Base-by-base conservation (phyloP, 1,140 invertebrate genomes). In the Hypothenemus hampei region DNA sequence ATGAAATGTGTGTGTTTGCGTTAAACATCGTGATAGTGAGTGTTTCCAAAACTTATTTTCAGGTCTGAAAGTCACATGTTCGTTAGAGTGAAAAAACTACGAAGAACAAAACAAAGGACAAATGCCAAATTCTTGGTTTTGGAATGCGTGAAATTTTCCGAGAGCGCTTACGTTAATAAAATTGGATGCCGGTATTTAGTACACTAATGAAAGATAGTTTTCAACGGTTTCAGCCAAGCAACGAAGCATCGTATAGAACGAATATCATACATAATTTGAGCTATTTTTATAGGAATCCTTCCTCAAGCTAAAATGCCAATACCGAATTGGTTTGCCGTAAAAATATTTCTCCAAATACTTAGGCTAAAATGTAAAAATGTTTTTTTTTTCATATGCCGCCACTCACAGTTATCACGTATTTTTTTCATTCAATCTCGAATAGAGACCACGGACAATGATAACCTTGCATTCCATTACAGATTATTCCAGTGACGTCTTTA, bases 1-100 rank as follows among this genome's bases (percentile, higher is more conserved):
- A n/a, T n/a, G n/a, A n/a, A n/a, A n/a, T n/a, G n/a, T n/a, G n/a
- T n/a, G n/a, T n/a, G n/a, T n/a, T n/a, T n/a, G n/a, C n/a, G n/a
- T n/a, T n/a, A n/a, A n/a, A n/a, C n/a, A n/a, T n/a, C n/a, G n/a
- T n/a, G n/a, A n/a, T n/a, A 29, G n/a, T 7, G 6, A n/a, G n/a
- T 40, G n/a, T n/a, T n/a, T n/a, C n/a, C n/a, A n/a, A n/a, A n/a
- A n/a, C n/a, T n/a, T n/a, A n/a, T n/a, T n/a, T n/a, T n/a, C n/a
- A n/a, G n/a, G n/a, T n/a, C n/a, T n/a, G n/a, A n/a, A n/a, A n/a
- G n/a, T n/a, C n/a, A n/a, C n/a, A n/a, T n/a, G n/a, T n/a, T n/a
- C n/a, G n/a, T n/a, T n/a, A n/a, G 21, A 44, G 22, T 23, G 41
- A 44, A 47, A 47, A 47, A 47, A 31, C 44, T 47, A 47, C n/a